These are phyloP conservation scores for Campoplex capitator DNA, from an alignment of 2,888 invertebrate genomes.

Conservation along the genomic window DNA sequence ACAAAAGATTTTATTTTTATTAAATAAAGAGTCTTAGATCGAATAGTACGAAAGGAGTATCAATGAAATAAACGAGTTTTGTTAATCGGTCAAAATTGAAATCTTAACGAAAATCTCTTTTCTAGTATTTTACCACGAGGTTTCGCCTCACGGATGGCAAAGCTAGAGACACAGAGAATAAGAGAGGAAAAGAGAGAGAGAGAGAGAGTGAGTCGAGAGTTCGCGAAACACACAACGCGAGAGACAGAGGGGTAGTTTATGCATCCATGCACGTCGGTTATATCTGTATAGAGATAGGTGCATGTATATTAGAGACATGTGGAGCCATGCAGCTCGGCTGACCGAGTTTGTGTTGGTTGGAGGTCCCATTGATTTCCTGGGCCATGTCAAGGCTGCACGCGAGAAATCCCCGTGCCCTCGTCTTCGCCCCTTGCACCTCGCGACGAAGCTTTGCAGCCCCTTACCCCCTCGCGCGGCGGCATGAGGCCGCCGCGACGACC, in stretches of 20 bases:
- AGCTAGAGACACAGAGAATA: slow-evolving; percentile 18
- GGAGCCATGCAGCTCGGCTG: slow-evolving; percentile 74
- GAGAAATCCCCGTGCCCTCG: slow-evolving; percentile 79
- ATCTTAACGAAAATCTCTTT: slow-evolving; percentile 38
- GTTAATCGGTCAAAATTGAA: slow-evolving; percentile 26
- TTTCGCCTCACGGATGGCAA: slow-evolving; percentile 6
- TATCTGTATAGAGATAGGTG: slow-evolving; percentile 17
- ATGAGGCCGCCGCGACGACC: slow-evolving; percentile 49
- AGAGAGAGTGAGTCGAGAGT: slow-evolving; percentile 49
- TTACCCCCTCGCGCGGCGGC: not conserved
- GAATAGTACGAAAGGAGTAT: not conserved
- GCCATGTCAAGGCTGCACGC: slow-evolving; percentile 85
- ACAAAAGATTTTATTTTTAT: not conserved
- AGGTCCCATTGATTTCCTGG: slow-evolving; percentile 85
- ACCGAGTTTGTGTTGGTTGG: slow-evolving; percentile 83
- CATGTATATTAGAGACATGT: slow-evolving; percentile 43
- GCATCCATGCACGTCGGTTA: slow-evolving; percentile 16
- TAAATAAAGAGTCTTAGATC: not conserved
- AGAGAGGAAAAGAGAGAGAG: slow-evolving; percentile 36
- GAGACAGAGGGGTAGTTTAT: slow-evolving; percentile 33
- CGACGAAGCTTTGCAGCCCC: slow-evolving; percentile 54
- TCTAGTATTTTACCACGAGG: slow-evolving; percentile 33
- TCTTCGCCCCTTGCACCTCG: slow-evolving; percentile 69
- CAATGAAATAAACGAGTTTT: not conserved
- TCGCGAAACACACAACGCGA: slow-evolving; percentile 54